Base-by-base conservation (phyloP, 2,113 vertebrate genomes). In the Nothoprocta pentlandii region DNA sequence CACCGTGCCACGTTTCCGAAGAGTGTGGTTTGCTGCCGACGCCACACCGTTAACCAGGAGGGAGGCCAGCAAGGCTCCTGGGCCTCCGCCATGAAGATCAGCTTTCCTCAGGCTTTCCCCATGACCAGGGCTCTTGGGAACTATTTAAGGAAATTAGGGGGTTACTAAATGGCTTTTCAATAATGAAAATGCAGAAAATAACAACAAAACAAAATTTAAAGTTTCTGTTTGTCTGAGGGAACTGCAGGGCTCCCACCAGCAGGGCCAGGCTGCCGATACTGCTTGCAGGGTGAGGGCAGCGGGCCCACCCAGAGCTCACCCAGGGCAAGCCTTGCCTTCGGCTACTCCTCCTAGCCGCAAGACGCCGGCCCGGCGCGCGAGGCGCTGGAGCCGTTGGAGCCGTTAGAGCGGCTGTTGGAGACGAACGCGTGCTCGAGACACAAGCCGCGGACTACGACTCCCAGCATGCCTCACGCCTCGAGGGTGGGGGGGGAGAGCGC, bases 311-410 rank as follows among this genome's bases (percentile, higher is more conserved):
- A 7, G 17, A 13, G 10, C n/a, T 16, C 4, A 1, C 23, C 28
- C 69, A 13, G 9, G 39, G 39, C 23, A 22, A 51, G 53, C 41
- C 41, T 12, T 12, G 13, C 42, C 7, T 20, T 23, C 15, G 41
- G n/a, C 36, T 36, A 2, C 30, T 41, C 34, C 44, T 54, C 23
- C 39, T 2, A 10, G 28, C 28, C 54, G 15, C 54, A 16, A 32
- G 54, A 32, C 54, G 16, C 28, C 28, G 16, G 28, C 30, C 16
- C 2, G 0, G 9, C 7, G 2, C 2, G 6, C 6, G 2, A 8
- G n/a, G 2, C 12, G 19, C 0, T 3, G 6, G 5, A 9, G 7
- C 44, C 28, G 42, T 16, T 34, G 16, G 5, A 16, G 2, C 21
- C 41, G 5, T 17, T 12, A 4, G 4, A 2, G 34, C 46, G 6